Evolutionary conservation across 2,113 vertebrate genomes (phyloP), one percentile per base, ranked within the genome.

Genomic region (Synchiropus splendidus): DNA sequence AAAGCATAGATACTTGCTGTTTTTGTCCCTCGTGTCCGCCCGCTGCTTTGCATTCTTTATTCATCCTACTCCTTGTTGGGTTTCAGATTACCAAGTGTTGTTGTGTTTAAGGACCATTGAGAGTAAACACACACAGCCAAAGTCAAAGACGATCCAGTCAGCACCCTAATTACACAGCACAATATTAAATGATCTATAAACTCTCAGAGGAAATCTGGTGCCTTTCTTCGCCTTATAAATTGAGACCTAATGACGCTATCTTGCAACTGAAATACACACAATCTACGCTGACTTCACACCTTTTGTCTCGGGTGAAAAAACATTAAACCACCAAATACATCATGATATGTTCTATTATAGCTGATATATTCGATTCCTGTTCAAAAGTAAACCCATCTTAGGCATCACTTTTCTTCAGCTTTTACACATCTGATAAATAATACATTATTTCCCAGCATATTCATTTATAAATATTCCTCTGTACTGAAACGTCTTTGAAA

Each of bases 351-450:
- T n/a, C n/a, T n/a, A n/a, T n/a, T 27, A 27, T 27, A 27, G 8
- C 4, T 27, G 21, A 27, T 27, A 27, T 27, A 8, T 27, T 27
- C 8, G 21, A 27, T 5, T 27, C 21, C 21, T n/a, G n/a, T n/a
- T n/a, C n/a, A n/a, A n/a, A n/a, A n/a, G n/a, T n/a, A n/a, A n/a
- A n/a, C 21, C 16, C 27, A 31, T 15, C 40, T 16, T 14, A 31
- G 16, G 31, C 14, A 33, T 16, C 15, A 44, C 31, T 44, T 44
- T 16, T 17, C 12, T 12, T 16, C 30, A 31, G 30, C 42, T 16
- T 6, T 15, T 6, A n/a, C 51, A 42, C 45, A 62, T 38, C 36
- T 55, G 55, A 74, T 64, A 54, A 72, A 74, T 79, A 64, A 74
- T 75, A 61, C 64, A 61, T 64, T 53, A 60, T 12, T 75, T 62